Base-by-base conservation (phyloP, 2,797 vertebrate genomes). In the Tachyglossus aculeatus region DNA sequence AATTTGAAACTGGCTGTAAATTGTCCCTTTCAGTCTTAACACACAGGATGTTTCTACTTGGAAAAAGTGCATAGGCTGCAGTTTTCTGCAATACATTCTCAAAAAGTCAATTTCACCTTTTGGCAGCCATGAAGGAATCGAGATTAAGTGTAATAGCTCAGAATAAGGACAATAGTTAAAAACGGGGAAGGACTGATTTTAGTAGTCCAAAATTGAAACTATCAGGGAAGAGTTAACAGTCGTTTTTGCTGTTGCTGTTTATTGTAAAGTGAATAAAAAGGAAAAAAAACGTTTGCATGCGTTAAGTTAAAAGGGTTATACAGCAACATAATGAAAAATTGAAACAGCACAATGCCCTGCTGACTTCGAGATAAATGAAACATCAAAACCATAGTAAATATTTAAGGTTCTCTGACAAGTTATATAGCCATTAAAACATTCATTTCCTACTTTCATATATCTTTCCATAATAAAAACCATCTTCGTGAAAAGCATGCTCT, bases 101-200 rank as follows among this genome's bases (percentile, higher is more conserved):
- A 52, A 79, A 88, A 93, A 88, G 87, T 86, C 88, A 86, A 81
- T 89, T 88, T 82, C 81, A 81, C 82, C 86, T 90, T 87, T 78
- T 86, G 84, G 78, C 85, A 90, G 88, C 71, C 80, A 65, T 52
- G 56, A 85, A 84, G 67, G 70, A 84, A 86, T 71, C 72, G 52
- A 74, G 77, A 91, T 83, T 68, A 73, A 83, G 75, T 77, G 62
- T 66, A 78, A 87, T 65, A 68, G 77, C 74, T 86, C 54, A 31
- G 63, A 88, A 85, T 53, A 86, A 72, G 57, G 66, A 11, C 50
- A 64, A 54, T 7, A 65, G 44, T 53, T 71, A 59, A 57, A 40
- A 65, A 39, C 33, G 39, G 34, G 14, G 16, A 19, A 19, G n/a
- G 1, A 33, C 37, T 70, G 27, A 13, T 73, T 81, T 59, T 43